phyloP scores from a whole-genome alignment of 2,888 invertebrate genomes.

The Acleris literana region DNA sequence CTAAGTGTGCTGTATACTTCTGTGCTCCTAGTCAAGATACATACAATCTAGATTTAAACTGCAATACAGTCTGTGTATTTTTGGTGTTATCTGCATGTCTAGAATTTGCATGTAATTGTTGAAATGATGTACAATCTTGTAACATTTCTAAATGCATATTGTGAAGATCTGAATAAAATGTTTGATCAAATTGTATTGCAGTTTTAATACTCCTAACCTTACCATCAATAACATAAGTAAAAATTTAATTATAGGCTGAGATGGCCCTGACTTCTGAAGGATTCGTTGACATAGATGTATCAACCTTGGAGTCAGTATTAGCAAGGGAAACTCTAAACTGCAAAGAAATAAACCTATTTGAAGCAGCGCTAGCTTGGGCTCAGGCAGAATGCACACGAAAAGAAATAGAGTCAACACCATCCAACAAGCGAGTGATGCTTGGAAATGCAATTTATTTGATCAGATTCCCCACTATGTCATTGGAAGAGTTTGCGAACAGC shows the following conservation, averaged over 20 bases:
- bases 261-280: constrained; percentile 98
- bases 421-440: constrained; percentile 90
- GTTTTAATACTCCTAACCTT: constrained; percentile 69
- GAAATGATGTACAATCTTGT: constrained; percentile 57
- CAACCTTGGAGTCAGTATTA: constrained; percentile 95
- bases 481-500: constrained; percentile 96
- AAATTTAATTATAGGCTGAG: constrained; percentile 89
- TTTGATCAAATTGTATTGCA: constrained; percentile 82
- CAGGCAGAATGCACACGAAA: constrained; percentile 93
- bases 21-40: constrained; percentile 43
- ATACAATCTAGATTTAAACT: constrained; percentile 51
- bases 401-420: constrained; percentile 91
- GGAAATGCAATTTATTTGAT: constrained; percentile 93
- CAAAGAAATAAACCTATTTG: constrained; percentile 95
- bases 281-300: constrained; percentile 97
- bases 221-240: constrained; percentile 49
- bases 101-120: constrained; percentile 65
- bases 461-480: constrained; percentile 96
- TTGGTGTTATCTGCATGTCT: constrained; percentile 58
- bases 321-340: constrained; percentile 97
- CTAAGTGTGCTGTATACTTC: constrained; percentile 19
- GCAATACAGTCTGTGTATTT: constrained; percentile 79
- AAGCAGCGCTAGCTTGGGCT: constrained; percentile 97
- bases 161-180: constrained; percentile 70
- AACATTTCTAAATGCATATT: constrained; percentile 56